Conservation (phyloP, 1,140 invertebrate genomes). For the Megathymus violae region DNA sequence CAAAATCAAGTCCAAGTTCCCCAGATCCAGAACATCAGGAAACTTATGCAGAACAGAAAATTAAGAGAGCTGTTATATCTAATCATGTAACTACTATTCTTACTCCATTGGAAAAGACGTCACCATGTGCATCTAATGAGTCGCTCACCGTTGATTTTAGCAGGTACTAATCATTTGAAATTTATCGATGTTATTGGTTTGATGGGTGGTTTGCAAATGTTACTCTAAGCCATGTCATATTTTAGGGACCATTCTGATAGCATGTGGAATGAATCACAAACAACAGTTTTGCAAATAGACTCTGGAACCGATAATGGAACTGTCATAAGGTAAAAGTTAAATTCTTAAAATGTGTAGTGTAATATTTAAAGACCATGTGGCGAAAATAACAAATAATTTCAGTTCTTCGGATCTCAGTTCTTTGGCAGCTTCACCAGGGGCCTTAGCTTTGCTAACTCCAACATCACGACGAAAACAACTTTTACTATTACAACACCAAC, state of each 20-base stretch:
- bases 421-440: slow-evolving; percentile 82
- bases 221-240: slow-evolving; percentile 7
- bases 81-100: slow-evolving; percentile 65
- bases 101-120: slow-evolving; percentile 80
- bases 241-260: slow-evolving; percentile 91
- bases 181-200: no score
- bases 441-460: slow-evolving; percentile 87
- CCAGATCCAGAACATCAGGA: slow-evolving; percentile 69
- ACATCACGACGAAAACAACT: slow-evolving; percentile 90
- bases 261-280: slow-evolving; percentile 94
- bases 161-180: slow-evolving; percentile 67
- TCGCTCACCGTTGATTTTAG: slow-evolving; percentile 90
- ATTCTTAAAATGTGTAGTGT: no score
- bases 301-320: slow-evolving; percentile 87
- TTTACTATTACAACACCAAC: slow-evolving; percentile 90
- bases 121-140: slow-evolving; percentile 92
- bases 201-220: no score
- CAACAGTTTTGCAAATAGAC: slow-evolving; percentile 91
- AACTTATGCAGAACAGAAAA: slow-evolving; percentile 57
- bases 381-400: slow-evolving; percentile 43
- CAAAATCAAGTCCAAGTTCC: slow-evolving; percentile 84
- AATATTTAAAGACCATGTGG: no score
- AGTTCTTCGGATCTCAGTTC: slow-evolving; percentile 86
- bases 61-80: slow-evolving; percentile 55
- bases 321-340: slow-evolving; percentile 80